These are phyloP conservation scores for Pantelozetes paolii DNA, from an alignment of 2,888 invertebrate genomes.

Conservation along the genomic window DNA sequence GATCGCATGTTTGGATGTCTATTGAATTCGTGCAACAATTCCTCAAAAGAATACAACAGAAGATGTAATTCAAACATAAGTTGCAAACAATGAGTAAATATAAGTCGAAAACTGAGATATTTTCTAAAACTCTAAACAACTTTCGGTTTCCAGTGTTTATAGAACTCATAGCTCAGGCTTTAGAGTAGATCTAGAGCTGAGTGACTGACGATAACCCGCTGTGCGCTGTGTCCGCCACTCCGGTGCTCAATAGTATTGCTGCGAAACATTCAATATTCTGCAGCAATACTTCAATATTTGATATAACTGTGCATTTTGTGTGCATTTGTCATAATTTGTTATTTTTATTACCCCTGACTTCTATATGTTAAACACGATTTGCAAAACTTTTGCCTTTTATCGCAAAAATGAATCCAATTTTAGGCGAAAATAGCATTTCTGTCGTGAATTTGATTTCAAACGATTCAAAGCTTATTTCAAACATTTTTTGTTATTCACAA, in stretches of 20 bases:
- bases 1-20: constrained; percentile 25
- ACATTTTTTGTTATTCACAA: not conserved
- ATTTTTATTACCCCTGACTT: constrained; percentile 18
- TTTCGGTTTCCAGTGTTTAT: not conserved
- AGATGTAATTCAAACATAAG: constrained; percentile 32
- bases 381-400: not conserved
- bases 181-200: not conserved
- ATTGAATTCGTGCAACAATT: constrained; percentile 17
- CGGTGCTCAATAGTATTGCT: not conserved
- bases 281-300: constrained; percentile 32
- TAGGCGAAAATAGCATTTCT: not conserved
- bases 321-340: constrained; percentile 34
- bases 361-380: not conserved
- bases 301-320: constrained; percentile 12
- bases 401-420: not conserved
- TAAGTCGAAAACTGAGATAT: not conserved
- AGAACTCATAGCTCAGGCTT: not conserved
- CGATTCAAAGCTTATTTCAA: no score
- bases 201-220: constrained; percentile 30
- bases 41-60: not conserved
- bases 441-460: not conserved
- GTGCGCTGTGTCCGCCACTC: constrained; percentile 17
- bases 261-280: constrained; percentile 19
- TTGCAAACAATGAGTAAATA: constrained; percentile 4
- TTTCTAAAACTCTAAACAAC: not conserved